Evolutionary conservation across 2,113 vertebrate genomes (phyloP).

Genomic region (Elephantulus edwardii): DNA sequence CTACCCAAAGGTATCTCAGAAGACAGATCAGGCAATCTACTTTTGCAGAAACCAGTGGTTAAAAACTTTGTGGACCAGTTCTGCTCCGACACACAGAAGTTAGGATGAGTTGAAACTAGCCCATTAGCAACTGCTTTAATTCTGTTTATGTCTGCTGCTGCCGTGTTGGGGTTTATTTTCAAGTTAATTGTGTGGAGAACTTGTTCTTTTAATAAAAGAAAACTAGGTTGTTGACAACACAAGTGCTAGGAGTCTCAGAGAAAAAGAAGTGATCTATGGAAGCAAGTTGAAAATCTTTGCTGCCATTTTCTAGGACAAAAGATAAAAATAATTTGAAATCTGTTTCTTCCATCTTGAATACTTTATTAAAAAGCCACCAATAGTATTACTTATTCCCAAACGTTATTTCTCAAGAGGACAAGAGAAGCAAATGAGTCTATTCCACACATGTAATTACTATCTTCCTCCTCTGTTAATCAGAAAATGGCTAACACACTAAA

Average conservation of each 20-base stretch:
- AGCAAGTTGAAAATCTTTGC: slow-evolving; percentile 61
- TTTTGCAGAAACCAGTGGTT: not conserved
- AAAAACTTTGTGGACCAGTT: not conserved
- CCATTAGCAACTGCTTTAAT: not conserved
- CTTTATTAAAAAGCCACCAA: slow-evolving; percentile 55
- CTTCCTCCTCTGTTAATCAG: slow-evolving; percentile 63
- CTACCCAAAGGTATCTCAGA: not conserved
- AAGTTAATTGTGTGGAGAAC: too few species aligned
- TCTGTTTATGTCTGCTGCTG: not conserved
- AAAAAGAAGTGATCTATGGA: slow-evolving; percentile 41
- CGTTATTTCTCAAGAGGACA: slow-evolving; percentile 34
- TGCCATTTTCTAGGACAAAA: slow-evolving; percentile 73
- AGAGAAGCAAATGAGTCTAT: slow-evolving; percentile 61
- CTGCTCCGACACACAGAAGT: not conserved
- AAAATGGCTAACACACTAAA: slow-evolving; percentile 52
- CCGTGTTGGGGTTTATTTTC: too few species aligned
- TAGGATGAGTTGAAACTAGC: not conserved
- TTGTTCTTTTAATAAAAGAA: not conserved
- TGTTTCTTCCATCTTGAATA: slow-evolving; percentile 71
- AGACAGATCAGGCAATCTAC: not conserved
- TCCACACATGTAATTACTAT: slow-evolving; percentile 74
- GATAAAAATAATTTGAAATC: slow-evolving; percentile 76
- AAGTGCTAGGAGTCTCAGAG: not conserved
- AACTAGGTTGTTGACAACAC: slow-evolving; percentile 35
- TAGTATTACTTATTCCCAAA: slow-evolving; percentile 37